A percentile compares a stretch with the other conserved stretches of the same genome.
Conservation (phyloP, 2,797 vertebrate species). For the Alca torda region DNA sequence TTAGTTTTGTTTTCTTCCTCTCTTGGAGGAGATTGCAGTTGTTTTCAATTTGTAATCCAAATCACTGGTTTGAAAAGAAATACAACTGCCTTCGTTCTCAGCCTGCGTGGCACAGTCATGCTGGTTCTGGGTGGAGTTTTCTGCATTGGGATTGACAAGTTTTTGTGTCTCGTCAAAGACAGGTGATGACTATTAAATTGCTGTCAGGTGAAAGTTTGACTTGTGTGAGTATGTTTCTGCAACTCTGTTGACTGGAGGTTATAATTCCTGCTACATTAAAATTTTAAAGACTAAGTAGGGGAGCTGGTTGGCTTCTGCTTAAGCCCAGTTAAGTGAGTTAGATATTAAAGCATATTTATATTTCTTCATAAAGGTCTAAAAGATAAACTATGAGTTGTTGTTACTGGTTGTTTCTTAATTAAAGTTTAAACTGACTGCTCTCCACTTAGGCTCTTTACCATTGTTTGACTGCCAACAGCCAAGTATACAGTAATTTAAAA, state of each 20-base stretch:
- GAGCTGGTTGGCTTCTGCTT: neutral
- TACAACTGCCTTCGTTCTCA: neutral
- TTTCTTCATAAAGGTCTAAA: neutral
- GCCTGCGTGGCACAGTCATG: neutral
- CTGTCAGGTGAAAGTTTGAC: neutral
- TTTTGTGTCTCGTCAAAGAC: neutral
- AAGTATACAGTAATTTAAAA: neutral
- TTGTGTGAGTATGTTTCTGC: neutral
- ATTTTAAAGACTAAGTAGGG: neutral
- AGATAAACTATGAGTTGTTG: neutral
- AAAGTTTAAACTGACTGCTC: conserved; percentile 27
- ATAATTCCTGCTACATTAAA: neutral
- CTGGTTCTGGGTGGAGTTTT: neutral
- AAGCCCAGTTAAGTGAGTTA: neutral
- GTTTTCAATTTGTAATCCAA: neutral
- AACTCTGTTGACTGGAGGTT: neutral
- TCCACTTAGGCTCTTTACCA: neutral
- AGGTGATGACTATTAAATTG: neutral
- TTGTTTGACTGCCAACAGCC: neutral
- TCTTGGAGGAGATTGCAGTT: neutral
- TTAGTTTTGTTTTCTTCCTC: conserved; percentile 8
- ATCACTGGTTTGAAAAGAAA: neutral
- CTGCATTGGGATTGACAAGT: neutral
- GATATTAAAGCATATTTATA: neutral
- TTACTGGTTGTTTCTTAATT: conserved; percentile 10